These are phyloP conservation scores for Euthynnus affinis DNA, from an alignment of 2,797 vertebrate genomes.

Conservation along the genomic window DNA sequence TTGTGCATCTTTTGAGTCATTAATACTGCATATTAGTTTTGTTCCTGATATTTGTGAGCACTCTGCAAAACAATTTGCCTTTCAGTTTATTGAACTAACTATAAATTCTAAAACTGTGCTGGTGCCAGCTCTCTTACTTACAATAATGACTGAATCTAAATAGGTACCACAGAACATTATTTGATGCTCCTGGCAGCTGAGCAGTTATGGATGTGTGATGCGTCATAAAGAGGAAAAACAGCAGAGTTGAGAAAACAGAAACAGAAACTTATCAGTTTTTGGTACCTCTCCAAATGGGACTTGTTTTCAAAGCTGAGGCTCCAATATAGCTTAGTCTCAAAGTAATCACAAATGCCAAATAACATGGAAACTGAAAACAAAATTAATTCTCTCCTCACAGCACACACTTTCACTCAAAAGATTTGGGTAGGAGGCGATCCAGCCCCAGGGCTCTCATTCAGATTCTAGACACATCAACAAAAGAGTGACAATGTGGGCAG, in stretches of 20 bases:
- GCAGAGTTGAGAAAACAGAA: constrained; percentile 32
- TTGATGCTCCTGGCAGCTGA: constrained; percentile 43
- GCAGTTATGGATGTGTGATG: constrained; percentile 46
- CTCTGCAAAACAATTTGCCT: constrained; percentile 25
- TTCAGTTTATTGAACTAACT: constrained; percentile 45
- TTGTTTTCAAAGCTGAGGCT: constrained; percentile 62
- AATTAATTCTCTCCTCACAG: constrained; percentile 69
- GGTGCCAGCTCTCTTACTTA: constrained; percentile 34
- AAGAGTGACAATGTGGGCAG: constrained; percentile 44
- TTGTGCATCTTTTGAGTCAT: constrained; percentile 25
- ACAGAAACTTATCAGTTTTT: constrained; percentile 52
- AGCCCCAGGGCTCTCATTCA: constrained; percentile 71
- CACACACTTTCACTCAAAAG: constrained; percentile 62
- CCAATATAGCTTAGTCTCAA: constrained; percentile 58
- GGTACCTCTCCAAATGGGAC: constrained; percentile 55
- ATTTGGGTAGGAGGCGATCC: constrained; percentile 61
- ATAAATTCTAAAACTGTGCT: constrained; percentile 26
- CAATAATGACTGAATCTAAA: constrained; percentile 37
- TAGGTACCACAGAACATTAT: constrained; percentile 21
- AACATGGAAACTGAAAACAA: constrained; percentile 70
- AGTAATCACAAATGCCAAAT: constrained; percentile 71
- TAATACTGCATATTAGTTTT: constrained; percentile 14
- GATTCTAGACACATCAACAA: constrained; percentile 68
- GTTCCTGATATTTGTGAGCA: constrained; percentile 13
- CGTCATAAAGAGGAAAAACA: constrained; percentile 33